These are phyloP conservation scores for Stratiomys singularior DNA, from an alignment of 2,888 invertebrate species.

Conservation along the genomic window DNA sequence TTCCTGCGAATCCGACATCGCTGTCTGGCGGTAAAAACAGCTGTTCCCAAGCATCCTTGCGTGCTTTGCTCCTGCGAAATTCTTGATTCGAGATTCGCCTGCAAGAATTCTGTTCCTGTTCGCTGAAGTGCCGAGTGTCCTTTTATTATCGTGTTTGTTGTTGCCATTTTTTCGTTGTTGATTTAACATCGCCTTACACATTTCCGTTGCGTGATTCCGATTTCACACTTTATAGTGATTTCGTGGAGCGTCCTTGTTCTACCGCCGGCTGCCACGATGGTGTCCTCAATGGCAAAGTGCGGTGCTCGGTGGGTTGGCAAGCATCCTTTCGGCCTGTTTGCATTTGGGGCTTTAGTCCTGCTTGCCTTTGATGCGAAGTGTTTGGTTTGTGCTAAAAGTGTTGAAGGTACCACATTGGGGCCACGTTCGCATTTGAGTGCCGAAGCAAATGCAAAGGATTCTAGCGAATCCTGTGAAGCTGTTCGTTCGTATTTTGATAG, in stretches of 20 bases:
- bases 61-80: not conserved
- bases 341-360: conserved; percentile 1
- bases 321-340: not conserved
- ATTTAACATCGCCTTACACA: not conserved
- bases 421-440: not conserved
- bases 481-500: conserved; percentile 36
- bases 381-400: conserved; percentile 37
- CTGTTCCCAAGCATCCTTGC: not conserved
- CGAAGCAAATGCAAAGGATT: not conserved
- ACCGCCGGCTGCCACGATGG: conserved; percentile 8
- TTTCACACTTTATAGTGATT: not conserved
- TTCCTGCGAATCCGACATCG: not conserved
- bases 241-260: not conserved
- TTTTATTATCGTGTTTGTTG: not conserved
- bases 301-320: not conserved
- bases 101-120: too few relatives aligned
- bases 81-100: too few relatives aligned
- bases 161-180: not conserved
- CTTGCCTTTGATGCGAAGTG: conserved; percentile 19
- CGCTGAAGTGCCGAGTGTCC: too few relatives aligned
- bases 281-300: conserved; percentile 27
- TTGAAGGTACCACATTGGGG: conserved; percentile 24
- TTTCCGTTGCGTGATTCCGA: not conserved
- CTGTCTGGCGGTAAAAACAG: not conserved
- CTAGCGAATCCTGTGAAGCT: conserved; percentile 19